Percentiles rank a stretch among this genome's conserved stretches.
These are phyloP conservation scores for Argyrosomus japonicus DNA, from an alignment of 2,113 vertebrate species.

Conservation along the genomic window DNA sequence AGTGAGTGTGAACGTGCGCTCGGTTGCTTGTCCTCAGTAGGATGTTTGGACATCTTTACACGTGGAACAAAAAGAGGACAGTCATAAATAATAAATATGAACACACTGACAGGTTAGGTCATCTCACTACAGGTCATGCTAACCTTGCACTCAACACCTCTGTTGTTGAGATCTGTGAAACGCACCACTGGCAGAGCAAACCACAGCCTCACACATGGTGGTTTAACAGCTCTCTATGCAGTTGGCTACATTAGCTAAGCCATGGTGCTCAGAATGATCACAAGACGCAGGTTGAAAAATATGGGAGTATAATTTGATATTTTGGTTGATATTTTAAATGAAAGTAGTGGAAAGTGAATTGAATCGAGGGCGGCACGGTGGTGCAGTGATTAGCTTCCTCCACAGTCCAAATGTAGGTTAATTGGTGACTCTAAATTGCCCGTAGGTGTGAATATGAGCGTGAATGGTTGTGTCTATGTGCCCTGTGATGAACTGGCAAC, in stretches of 20 bases:
- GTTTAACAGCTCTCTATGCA: too few relatives aligned
- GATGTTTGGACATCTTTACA: not conserved
- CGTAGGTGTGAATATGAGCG: too few relatives aligned
- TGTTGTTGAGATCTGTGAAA: not conserved
- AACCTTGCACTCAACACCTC: not conserved
- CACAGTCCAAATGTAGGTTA: too few relatives aligned
- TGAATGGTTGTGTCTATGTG: too few relatives aligned
- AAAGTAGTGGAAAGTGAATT: not conserved
- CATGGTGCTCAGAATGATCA: not conserved
- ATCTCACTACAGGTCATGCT: not conserved
- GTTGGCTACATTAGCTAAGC: too few relatives aligned
- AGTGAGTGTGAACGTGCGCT: conserved; percentile 3
- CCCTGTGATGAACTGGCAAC: too few relatives aligned
- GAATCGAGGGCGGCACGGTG: too few relatives aligned
- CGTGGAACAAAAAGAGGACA: not conserved
- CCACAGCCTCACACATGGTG: too few relatives aligned
- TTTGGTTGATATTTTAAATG: not conserved
- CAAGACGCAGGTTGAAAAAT: not conserved
- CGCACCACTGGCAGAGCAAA: not conserved
- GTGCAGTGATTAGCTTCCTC: too few relatives aligned
- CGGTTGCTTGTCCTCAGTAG: not conserved
- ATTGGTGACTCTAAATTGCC: too few relatives aligned
- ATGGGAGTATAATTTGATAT: not conserved
- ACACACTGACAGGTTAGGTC: not conserved
- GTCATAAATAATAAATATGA: too few relatives aligned